phyloP scores from a whole-genome alignment of 2,888 invertebrate genomes.

The Pseudoips prasinana region DNA sequence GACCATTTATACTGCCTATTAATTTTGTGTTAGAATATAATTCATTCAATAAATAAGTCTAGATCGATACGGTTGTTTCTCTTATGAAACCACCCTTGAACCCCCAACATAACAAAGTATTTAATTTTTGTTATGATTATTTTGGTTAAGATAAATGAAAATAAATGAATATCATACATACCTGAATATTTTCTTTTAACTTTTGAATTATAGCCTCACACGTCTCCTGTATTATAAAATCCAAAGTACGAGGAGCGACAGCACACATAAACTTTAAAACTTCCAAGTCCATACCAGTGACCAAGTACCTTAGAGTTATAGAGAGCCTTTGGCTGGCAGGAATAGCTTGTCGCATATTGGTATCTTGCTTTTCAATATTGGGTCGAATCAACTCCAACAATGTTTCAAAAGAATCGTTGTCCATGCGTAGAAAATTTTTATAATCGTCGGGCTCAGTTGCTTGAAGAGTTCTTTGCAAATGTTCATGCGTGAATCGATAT shows the following conservation, averaged over 20 bases:
- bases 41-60: no score
- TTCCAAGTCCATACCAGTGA: slow-evolving; percentile 11
- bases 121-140: slow-evolving; percentile 5
- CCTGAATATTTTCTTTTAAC: slow-evolving; percentile 7
- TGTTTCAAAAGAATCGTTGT: slow-evolving; percentile 14
- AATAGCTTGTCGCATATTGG: slow-evolving; percentile 13
- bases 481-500: slow-evolving; percentile 14
- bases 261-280: slow-evolving; percentile 10
- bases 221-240: slow-evolving; percentile 11
- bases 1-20: no score
- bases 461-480: slow-evolving; percentile 15
- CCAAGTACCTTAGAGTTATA: slow-evolving; percentile 15
- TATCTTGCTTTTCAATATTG: slow-evolving; percentile 17
- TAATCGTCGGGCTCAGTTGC: slow-evolving; percentile 13
- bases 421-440: slow-evolving; percentile 13
- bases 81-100: no score
- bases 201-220: slow-evolving; percentile 9
- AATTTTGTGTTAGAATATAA: no score
- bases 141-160: slow-evolving; percentile 6
- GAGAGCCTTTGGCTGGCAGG: slow-evolving; percentile 14
- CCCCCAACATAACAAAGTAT: no score
- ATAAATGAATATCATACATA: slow-evolving; percentile 7
- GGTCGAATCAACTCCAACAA: slow-evolving; percentile 16
- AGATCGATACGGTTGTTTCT: no score
- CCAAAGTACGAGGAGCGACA: slow-evolving; percentile 11